Evolutionary conservation across 2,797 vertebrate species (phyloP), one percentile per base, ranked within the genome.

Genomic region (Carapus acus): DNA sequence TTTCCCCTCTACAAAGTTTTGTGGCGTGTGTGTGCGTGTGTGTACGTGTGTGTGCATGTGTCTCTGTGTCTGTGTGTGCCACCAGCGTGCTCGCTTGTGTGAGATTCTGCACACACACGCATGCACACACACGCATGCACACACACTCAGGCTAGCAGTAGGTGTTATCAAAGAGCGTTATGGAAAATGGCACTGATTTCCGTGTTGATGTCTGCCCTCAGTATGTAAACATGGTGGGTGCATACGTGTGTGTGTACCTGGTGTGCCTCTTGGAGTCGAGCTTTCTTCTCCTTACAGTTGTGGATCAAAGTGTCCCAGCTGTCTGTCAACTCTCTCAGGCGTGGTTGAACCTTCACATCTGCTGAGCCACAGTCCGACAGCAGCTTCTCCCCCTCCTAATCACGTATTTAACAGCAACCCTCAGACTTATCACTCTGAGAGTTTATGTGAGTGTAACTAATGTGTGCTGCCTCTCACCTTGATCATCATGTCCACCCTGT

Each of bases 321-420:
- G 21, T 89, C 86, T 9, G 70, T 76, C 76, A 94, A 81, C 72
- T 94, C 91, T 62, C 82, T 71, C 22, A 94, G 78, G 60, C 73
- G 82, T 56, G 83, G 82, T 58, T 56, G 77, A 63, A 96, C 84
- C 58, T 89, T 88, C 42, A 78, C 76, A 0, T 83, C 67, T 31
- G 87, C 83, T 1, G 77, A 83, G 34, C 80, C 80, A 37, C 51
- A 78, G 15, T 73, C 79, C 1, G 41, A 63, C 39, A 92, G 56
- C 83, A 94, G 87, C 71, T 80, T 87, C 68, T 91, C 86, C 1
- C 89, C 92, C 62, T 94, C 91, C 92, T 95, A n/a, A n/a, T n/a
- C n/a, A n/a, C n/a, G n/a, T n/a, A n/a, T n/a, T n/a, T n/a, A n/a
- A n/a, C n/a, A n/a, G n/a, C n/a, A n/a, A n/a, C n/a, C n/a, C n/a